These are phyloP conservation scores for Rhinoraja longicauda DNA, from an alignment of 2,797 vertebrate genomes.

Conservation along the genomic window DNA sequence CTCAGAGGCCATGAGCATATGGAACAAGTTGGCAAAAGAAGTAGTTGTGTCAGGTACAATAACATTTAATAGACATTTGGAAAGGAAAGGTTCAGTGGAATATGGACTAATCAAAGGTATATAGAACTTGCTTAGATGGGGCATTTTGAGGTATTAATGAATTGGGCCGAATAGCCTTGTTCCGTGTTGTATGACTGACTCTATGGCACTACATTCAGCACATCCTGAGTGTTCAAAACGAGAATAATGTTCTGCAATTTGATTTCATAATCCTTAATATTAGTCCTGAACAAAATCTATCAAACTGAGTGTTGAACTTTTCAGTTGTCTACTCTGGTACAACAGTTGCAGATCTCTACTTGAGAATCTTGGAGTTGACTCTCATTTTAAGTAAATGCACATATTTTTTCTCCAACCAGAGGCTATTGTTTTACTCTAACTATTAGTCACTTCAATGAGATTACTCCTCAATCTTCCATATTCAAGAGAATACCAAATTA, in stretches of 20 bases:
- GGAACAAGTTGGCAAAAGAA: not conserved
- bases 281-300: not conserved
- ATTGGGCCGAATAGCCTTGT: too few species aligned
- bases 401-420: not conserved
- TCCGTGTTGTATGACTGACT: too few species aligned
- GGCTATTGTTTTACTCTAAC: not conserved
- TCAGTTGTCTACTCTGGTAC: not conserved
- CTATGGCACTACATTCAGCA: too few species aligned
- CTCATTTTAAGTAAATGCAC: not conserved
- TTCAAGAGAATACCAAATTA: not conserved
- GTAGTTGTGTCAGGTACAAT: not conserved
- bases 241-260: not conserved
- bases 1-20: too few species aligned
- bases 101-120: too few species aligned
- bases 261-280: not conserved
- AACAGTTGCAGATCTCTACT: not conserved
- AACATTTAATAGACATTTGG: too few species aligned
- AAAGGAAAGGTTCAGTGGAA: too few species aligned
- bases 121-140: too few species aligned
- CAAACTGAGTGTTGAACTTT: not conserved
- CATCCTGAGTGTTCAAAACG: too few species aligned
- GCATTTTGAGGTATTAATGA: too few species aligned
- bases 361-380: too few species aligned
- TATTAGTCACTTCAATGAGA: not conserved
- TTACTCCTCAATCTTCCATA: not conserved